These are phyloP conservation scores for Listrodromus nycthemerus DNA, from an alignment of 2,888 invertebrate genomes.

Conservation along the genomic window DNA sequence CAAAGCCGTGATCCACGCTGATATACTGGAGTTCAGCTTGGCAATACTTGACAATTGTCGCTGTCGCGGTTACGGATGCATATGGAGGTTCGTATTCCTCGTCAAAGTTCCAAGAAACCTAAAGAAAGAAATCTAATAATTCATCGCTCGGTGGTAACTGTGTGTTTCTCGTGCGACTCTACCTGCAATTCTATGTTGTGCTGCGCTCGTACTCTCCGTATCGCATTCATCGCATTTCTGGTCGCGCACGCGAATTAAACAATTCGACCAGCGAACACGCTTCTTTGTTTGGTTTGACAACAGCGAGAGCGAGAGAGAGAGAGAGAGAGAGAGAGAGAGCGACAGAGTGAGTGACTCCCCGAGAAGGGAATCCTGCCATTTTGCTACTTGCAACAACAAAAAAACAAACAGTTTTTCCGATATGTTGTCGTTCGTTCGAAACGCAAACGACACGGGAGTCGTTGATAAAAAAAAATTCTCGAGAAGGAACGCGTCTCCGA, in stretches of 20 bases:
- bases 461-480: constrained; percentile 23
- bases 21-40: constrained; percentile 72
- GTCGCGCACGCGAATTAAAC: constrained; percentile 26
- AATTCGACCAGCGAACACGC: constrained; percentile 53
- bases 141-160: constrained; percentile 2
- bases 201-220: background rate
- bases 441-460: background rate
- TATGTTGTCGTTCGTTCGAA: background rate
- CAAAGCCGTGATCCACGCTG: constrained; percentile 79
- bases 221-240: background rate
- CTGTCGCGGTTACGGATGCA: constrained; percentile 81
- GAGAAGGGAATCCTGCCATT: constrained; percentile 68
- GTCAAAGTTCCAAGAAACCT: constrained; percentile 8
- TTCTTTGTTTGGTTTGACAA: constrained; percentile 73
- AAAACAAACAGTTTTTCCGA: background rate
- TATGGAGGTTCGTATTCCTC: constrained; percentile 81
- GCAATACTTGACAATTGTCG: constrained; percentile 76
- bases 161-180: constrained; percentile 51
- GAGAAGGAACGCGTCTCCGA: constrained; percentile 23
- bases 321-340: constrained; percentile 19
- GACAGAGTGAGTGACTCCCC: constrained; percentile 22
- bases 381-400: constrained; percentile 65
- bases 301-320: constrained; percentile 42
- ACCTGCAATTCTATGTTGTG: background rate
- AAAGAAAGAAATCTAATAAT: constrained; percentile 11